phyloP scores from a whole-genome alignment of 2,113 vertebrate species.

The Ptychochromis oligacanthus region DNA sequence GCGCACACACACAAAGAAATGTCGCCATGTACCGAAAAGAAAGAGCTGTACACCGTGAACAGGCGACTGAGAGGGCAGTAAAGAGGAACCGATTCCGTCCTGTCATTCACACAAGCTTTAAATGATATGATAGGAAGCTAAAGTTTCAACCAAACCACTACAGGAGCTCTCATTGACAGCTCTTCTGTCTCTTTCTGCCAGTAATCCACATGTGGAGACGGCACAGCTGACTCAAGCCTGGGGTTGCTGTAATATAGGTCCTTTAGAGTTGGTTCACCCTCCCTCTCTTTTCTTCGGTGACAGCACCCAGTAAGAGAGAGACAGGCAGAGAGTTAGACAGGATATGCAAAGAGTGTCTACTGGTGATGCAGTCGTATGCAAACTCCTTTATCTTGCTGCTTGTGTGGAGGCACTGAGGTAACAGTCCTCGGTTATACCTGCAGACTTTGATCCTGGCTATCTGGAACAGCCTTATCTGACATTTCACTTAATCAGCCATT shows the following conservation, averaged over 20 bases:
- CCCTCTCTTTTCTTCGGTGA: conserved; percentile 14
- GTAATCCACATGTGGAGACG: conserved; percentile 29
- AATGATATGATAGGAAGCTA: neutral
- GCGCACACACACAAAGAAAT: neutral
- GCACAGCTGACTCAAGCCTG: conserved; percentile 25
- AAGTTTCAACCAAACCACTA: conserved; percentile 17
- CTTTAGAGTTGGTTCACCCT: conserved; percentile 32
- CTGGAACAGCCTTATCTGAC: conserved; percentile 51
- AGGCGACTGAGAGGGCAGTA: neutral
- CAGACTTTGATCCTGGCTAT: conserved; percentile 70
- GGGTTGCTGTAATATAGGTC: conserved; percentile 18
- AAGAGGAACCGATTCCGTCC: conserved; percentile 51
- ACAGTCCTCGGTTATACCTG: conserved; percentile 17
- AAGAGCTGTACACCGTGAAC: neutral
- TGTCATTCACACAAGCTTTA: neutral
- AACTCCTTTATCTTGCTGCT: conserved; percentile 43
- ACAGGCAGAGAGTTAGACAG: conserved; percentile 27
- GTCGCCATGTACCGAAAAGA: conserved; percentile 29
- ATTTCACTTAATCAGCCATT: conserved; percentile 21
- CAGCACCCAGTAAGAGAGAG: conserved; percentile 20
- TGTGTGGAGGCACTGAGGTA: conserved; percentile 6
- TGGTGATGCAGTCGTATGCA: conserved; percentile 68
- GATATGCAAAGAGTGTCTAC: conserved; percentile 59
- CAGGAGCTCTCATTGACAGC: conserved; percentile 22
- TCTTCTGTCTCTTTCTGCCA: conserved; percentile 7